These are phyloP conservation scores for Paracentrotus lividus DNA, from an alignment of 53 echinoderm and acorn worm genomes.

Conservation along the genomic window DNA sequence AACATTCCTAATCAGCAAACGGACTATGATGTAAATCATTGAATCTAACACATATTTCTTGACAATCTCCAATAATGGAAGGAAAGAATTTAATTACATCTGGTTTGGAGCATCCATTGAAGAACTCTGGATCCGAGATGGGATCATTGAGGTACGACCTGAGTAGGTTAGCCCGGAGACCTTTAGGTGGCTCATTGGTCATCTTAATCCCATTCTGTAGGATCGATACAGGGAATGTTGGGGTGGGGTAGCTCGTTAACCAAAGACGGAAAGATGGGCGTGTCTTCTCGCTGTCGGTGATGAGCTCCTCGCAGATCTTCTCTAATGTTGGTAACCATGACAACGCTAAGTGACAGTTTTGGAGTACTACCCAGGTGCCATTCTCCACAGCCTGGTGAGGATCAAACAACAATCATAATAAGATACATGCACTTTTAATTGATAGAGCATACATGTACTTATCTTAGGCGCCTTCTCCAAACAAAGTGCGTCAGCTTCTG, in stretches of 20 bases:
- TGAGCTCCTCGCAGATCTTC: conserved; percentile 94
- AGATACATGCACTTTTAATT: too few relatives aligned
- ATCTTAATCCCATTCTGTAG: conserved; percentile 97
- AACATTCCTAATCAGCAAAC: neutral
- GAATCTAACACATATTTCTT: too few relatives aligned
- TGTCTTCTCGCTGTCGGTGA: conserved; percentile 85
- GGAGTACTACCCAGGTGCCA: conserved; percentile 97
- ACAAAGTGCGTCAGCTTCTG: too few relatives aligned
- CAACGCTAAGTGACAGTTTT: conserved; percentile 94
- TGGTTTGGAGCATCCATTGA: conserved; percentile 90
- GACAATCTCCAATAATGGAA: neutral
- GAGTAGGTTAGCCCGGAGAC: conserved; percentile 89
- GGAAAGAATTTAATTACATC: conserved; percentile 63
- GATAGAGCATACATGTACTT: too few relatives aligned
- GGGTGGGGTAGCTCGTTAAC: conserved; percentile 96
- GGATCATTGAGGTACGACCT: conserved; percentile 95
- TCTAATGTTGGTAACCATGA: conserved; percentile 94
- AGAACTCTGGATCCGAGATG: conserved; percentile 92
- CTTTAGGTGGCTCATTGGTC: conserved; percentile 98
- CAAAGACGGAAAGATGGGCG: conserved; percentile 89
- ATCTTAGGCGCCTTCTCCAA: too few relatives aligned
- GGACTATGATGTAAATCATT: too few relatives aligned
- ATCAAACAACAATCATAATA: neutral
- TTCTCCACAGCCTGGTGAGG: conserved; percentile 82
- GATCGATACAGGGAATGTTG: conserved; percentile 91